Base-by-base conservation (phyloP, 92 coral and sea anemone species). In the Ricordea florida region DNA sequence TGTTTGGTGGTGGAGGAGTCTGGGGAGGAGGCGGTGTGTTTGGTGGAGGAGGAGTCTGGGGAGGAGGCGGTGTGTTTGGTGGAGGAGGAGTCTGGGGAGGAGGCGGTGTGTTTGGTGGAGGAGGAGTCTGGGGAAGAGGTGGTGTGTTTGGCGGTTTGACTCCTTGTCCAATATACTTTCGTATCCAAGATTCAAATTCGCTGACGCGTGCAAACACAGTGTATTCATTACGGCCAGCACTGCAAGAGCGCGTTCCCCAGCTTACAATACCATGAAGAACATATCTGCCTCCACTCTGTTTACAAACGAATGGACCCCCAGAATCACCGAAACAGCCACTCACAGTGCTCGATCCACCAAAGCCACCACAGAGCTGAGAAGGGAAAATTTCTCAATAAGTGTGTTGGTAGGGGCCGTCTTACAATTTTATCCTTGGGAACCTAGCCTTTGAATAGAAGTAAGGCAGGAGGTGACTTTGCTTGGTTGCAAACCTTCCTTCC, bases 291-390 rank as follows among this genome's bases (percentile, higher is more conserved):
- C 61, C 55, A 17, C 20, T 13, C 14, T 66, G 40, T 55, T 70
- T 16, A 32, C 94, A 89, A 24, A 89, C 94, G 57, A 89, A 80
- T 10, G 94, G 94, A 4, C 94, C 94, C 10, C 94, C 94, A 10
- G 94, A 89, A 57, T 89, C 94, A 35, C 94, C 94, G 42, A 85
- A 66, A 38, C 94, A 89, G 0, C 94, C 94, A 45, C 94, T 89
- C 16, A 89, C 85, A 7, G 88, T 85, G 37, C 94, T 89, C 9
- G 87, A 50, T 0, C 87, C 90, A 16, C 94, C 94, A 75, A 69
- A 89, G 26, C 94, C 94, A 28, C 81, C 87, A 22, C 94, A 89
- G 40, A 89, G 34, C 94, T 89, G 15, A 51, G 14, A 58, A 32
- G 21, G 8, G 8, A 37, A 52, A 1, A 41, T 2, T 30, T 18